phyloP scores from a whole-genome alignment of 2,113 vertebrate genomes.

The Echinops telfairi region DNA sequence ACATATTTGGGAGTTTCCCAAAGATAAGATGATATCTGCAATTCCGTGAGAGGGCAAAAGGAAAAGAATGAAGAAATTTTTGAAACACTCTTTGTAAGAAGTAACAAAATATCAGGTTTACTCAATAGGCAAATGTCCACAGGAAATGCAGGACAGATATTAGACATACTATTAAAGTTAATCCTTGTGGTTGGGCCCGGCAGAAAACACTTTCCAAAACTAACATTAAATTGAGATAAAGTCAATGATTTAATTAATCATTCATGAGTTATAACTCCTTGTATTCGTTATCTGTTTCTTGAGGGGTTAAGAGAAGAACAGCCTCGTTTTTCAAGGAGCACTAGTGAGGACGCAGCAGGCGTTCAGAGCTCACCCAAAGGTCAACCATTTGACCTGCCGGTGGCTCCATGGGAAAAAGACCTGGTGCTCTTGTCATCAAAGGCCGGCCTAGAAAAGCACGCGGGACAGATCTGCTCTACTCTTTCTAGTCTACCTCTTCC shows the following conservation, averaged over 20 bases:
- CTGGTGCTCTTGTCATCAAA: background rate
- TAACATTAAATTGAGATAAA: background rate
- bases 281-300: constrained; percentile 33
- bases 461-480: no score
- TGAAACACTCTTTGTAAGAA: background rate
- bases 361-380: background rate
- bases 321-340: background rate
- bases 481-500: no score
- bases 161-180: constrained; percentile 24
- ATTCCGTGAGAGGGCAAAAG: background rate
- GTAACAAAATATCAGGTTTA: constrained; percentile 37
- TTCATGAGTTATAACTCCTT: constrained; percentile 40
- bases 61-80: background rate
- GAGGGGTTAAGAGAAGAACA: constrained; percentile 18
- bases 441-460: no score
- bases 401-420: background rate
- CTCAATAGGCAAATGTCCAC: constrained; percentile 24
- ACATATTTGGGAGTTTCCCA: background rate
- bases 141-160: constrained; percentile 46
- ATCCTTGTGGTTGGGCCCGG: background rate
- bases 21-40: constrained; percentile 44
- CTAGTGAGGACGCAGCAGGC: background rate
- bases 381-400: background rate
- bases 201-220: constrained; percentile 44
- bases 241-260: background rate